Evolutionary conservation across 2,113 vertebrate genomes (phyloP).

Genomic region (Lepus americanus): DNA sequence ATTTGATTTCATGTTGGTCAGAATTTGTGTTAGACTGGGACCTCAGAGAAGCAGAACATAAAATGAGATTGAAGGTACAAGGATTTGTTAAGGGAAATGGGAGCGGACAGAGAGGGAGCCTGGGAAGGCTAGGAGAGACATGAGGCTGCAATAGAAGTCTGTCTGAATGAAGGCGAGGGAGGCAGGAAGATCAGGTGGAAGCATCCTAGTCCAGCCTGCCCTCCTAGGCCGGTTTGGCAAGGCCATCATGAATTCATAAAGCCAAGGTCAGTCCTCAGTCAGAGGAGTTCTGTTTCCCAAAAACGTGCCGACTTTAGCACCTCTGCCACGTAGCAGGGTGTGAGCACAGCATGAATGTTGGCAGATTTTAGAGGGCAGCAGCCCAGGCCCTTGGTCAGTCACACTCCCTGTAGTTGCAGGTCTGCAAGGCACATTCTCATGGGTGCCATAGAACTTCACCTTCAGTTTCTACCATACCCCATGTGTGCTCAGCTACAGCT

Average conservation of each 20-base stretch:
- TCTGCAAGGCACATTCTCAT: slow-evolving; percentile 12
- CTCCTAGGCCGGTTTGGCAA: slow-evolving; percentile 44
- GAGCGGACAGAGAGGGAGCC: background rate
- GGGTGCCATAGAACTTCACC: background rate
- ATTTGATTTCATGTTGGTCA: slow-evolving; percentile 51
- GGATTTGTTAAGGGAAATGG: slow-evolving; percentile 62
- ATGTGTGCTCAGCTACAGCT: background rate
- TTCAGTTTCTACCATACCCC: background rate
- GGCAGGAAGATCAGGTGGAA: background rate
- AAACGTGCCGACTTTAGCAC: slow-evolving; percentile 40
- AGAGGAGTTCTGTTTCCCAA: slow-evolving; percentile 41
- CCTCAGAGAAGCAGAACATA: slow-evolving; percentile 26
- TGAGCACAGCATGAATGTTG: slow-evolving; percentile 17
- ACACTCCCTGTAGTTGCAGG: slow-evolving; percentile 11
- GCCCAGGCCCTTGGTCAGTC: background rate
- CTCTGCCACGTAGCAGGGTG: background rate
- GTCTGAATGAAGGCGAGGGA: background rate
- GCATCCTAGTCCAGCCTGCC: background rate
- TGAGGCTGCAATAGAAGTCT: slow-evolving; percentile 27
- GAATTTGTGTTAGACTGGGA: slow-evolving; percentile 37
- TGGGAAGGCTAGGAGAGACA: background rate
- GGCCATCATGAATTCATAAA: slow-evolving; percentile 15
- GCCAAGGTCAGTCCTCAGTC: slow-evolving; percentile 29
- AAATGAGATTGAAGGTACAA: slow-evolving; percentile 21
- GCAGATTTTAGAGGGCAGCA: slow-evolving; percentile 10